phyloP scores from a whole-genome alignment of 1,140 invertebrate genomes.

The Microplitis mediator region DNA sequence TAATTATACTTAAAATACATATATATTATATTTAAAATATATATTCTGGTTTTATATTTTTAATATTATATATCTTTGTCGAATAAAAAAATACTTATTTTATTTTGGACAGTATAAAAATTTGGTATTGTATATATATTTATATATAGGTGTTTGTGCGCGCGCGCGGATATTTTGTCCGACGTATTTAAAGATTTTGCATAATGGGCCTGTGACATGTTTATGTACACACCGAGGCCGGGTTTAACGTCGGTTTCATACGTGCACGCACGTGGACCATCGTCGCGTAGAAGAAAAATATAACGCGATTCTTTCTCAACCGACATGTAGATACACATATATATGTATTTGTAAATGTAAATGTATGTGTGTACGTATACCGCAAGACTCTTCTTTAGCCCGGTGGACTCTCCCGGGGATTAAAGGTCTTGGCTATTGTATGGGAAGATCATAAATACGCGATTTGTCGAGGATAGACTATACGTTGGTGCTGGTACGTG shows the following conservation, averaged over 20 bases:
- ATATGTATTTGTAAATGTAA: too few species aligned
- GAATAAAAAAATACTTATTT: too few species aligned
- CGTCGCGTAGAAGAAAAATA: slow-evolving; percentile 36
- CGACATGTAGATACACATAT: background rate
- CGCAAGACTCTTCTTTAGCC: slow-evolving; percentile 5
- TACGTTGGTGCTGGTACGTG: slow-evolving; percentile 32
- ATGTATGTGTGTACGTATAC: background rate
- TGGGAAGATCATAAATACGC: slow-evolving; percentile 53
- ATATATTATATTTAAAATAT: too few species aligned
- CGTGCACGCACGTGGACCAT: slow-evolving; percentile 33
- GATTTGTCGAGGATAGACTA: slow-evolving; percentile 53
- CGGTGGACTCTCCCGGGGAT: slow-evolving; percentile 35
- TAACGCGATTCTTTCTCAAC: slow-evolving; percentile 31
- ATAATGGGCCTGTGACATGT: slow-evolving; percentile 58
- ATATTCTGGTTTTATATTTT: too few species aligned
- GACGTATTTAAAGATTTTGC: slow-evolving; percentile 60
- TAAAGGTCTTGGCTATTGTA: slow-evolving; percentile 53
- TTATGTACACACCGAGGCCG: slow-evolving; percentile 51
- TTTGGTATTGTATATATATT: too few species aligned
- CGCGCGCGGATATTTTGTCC: slow-evolving; percentile 25
- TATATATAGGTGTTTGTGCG: too few species aligned
- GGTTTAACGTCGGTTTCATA: slow-evolving; percentile 35
- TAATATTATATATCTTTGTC: too few species aligned
- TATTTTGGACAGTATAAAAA: too few species aligned
- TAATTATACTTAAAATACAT: too few species aligned